Conservation (phyloP, 2,888 invertebrate genomes). For the Chrysotoxum bicinctum region DNA sequence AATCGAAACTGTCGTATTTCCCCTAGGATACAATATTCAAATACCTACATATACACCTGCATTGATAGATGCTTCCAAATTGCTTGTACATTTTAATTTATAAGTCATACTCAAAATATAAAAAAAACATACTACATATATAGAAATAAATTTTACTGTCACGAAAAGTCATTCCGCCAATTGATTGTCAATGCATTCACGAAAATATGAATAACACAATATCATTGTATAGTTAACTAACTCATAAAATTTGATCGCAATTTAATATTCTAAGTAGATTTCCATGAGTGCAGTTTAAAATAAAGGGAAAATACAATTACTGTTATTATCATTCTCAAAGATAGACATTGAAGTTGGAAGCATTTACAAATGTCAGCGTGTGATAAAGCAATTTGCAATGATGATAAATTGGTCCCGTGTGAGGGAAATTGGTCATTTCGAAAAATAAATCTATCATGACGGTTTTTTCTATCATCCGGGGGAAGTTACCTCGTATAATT, state of each 20-base stretch:
- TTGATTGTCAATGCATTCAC: slow-evolving; percentile 14
- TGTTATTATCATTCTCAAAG: background rate
- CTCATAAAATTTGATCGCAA: slow-evolving; percentile 7
- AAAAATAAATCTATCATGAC: slow-evolving; percentile 20
- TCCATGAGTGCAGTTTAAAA: slow-evolving; percentile 6
- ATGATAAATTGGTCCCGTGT: background rate
- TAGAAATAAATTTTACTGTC: background rate
- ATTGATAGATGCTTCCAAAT: background rate
- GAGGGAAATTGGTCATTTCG: background rate
- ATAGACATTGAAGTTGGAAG: background rate
- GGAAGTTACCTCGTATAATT: background rate
- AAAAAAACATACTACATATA: background rate
- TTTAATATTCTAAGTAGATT: slow-evolving; percentile 7
- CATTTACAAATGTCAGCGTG: slow-evolving; percentile 9
- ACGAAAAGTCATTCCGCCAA: slow-evolving; percentile 5
- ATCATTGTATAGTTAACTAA: background rate
- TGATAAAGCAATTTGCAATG: slow-evolving; percentile 10
- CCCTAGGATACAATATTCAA: background rate
- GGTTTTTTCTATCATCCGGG: background rate
- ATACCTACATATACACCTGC: background rate
- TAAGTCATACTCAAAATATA: background rate
- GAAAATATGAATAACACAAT: slow-evolving; percentile 13
- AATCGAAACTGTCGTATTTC: background rate
- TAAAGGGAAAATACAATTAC: slow-evolving; percentile 5
- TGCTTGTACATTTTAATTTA: background rate